Conservation (phyloP, 2,888 invertebrate genomes). For the Achlya flavicornis region DNA sequence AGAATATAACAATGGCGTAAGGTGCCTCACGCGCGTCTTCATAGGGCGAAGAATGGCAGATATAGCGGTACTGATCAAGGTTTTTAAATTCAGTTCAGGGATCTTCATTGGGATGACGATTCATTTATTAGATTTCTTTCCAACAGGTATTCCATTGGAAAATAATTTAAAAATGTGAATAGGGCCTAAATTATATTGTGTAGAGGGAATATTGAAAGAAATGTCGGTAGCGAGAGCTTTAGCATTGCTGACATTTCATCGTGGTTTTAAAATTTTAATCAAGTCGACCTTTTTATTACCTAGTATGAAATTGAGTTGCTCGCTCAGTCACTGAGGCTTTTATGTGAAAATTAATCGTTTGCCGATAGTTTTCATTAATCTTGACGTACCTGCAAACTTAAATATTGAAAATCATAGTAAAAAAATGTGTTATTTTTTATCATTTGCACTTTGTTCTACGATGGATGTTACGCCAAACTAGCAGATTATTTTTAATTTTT, state of each 20-base stretch:
- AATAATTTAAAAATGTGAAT: slow-evolving; percentile 30
- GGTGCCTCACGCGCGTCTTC: slow-evolving; percentile 62
- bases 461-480: no score
- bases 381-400: no score
- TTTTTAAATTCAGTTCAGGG: slow-evolving; percentile 74
- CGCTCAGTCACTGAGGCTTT: no score
- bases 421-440: no score
- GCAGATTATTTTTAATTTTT: no score
- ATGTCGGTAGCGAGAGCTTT: not conserved
- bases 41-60: slow-evolving; percentile 64
- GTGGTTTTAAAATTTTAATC: not conserved
- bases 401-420: no score
- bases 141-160: slow-evolving; percentile 50
- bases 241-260: not conserved
- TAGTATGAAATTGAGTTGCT: no score
- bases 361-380: no score
- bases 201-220: no score
- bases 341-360: no score
- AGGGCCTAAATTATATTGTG: slow-evolving; percentile 6
- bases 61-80: slow-evolving; percentile 56
- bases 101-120: slow-evolving; percentile 53
- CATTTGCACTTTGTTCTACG: no score
- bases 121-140: slow-evolving; percentile 70
- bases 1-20: slow-evolving; percentile 28
- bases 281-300: not conserved